Evolutionary conservation across 2,113 vertebrate species (phyloP).

Genomic region (Taurulus bubalis): DNA sequence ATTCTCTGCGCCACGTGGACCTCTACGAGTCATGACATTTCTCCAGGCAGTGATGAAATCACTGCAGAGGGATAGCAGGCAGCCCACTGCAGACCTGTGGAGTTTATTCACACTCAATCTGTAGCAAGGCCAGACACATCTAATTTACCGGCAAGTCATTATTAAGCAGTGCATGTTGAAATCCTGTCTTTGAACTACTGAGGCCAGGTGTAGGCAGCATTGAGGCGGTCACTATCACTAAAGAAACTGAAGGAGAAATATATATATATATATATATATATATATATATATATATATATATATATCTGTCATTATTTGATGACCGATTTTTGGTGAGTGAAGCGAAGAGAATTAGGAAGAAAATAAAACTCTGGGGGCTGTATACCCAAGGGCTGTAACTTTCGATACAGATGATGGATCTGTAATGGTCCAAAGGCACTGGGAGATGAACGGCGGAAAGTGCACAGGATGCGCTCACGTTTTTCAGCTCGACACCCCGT

Average conservation of each 20-base stretch:
- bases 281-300: slow-evolving; percentile 4
- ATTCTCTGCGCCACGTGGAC: slow-evolving; percentile 81
- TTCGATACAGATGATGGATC: slow-evolving; percentile 37
- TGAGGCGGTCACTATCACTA: slow-evolving; percentile 40
- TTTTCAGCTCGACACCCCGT: slow-evolving; percentile 34
- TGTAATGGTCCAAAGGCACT: slow-evolving; percentile 32
- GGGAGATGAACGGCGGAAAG: slow-evolving; percentile 53
- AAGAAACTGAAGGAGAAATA: slow-evolving; percentile 22
- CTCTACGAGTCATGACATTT: slow-evolving; percentile 81
- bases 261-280: not conserved
- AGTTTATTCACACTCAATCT: slow-evolving; percentile 72
- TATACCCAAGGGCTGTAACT: not conserved
- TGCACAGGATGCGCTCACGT: slow-evolving; percentile 30
- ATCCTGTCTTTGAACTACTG: slow-evolving; percentile 42
- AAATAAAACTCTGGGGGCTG: not conserved
- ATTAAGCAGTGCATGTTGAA: slow-evolving; percentile 65
- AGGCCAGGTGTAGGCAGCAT: slow-evolving; percentile 35
- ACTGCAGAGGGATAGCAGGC: slow-evolving; percentile 64
- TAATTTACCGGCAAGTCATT: slow-evolving; percentile 70
- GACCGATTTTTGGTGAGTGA: slow-evolving; percentile 32
- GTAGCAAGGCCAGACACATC: slow-evolving; percentile 61
- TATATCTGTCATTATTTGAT: slow-evolving; percentile 14
- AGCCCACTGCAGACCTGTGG: slow-evolving; percentile 58
- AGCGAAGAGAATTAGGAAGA: not conserved
- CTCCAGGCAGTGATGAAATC: slow-evolving; percentile 79